Percentiles rank a stretch among this genome's conserved stretches.
Evolutionary conservation across 2,888 invertebrate species (phyloP).

Genomic region (Hedychridium roseum): DNA sequence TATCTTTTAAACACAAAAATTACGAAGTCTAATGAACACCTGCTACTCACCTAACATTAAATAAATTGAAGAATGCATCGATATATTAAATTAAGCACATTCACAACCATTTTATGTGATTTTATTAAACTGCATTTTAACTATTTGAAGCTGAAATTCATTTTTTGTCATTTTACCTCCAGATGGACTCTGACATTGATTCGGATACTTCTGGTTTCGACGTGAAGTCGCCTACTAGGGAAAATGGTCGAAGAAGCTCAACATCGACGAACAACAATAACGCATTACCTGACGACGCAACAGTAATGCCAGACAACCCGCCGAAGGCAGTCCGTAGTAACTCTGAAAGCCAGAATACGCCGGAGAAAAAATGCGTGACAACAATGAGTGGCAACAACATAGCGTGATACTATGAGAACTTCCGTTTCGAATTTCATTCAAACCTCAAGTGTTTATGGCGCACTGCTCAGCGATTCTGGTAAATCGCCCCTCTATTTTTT

Average conservation of each 20-base stretch:
- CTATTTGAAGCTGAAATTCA: too few relatives aligned
- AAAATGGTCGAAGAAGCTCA: constrained; percentile 63
- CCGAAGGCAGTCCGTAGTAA: constrained; percentile 65
- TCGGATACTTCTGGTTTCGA: constrained; percentile 71
- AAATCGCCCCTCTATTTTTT: too few relatives aligned
- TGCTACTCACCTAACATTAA: too few relatives aligned
- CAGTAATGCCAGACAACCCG: constrained; percentile 60
- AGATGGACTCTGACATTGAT: constrained; percentile 72
- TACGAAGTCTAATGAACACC: too few relatives aligned
- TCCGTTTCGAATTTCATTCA: constrained; percentile 58
- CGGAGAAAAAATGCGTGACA: constrained; percentile 68
- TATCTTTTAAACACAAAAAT: too few relatives aligned
- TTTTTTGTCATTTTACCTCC: constrained; percentile 32
- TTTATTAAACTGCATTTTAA: too few relatives aligned
- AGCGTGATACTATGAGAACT: constrained; percentile 66
- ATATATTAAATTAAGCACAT: too few relatives aligned
- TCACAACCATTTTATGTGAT: too few relatives aligned
- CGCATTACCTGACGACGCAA: constrained; percentile 59
- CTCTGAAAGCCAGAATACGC: constrained; percentile 67
- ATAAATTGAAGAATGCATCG: too few relatives aligned
- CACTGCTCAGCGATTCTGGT: constrained; percentile 56
- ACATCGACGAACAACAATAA: constrained; percentile 67
- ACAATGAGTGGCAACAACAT: constrained; percentile 69
- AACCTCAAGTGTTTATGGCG: constrained; percentile 56
- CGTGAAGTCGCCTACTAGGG: constrained; percentile 67